Base-by-base conservation (phyloP, 2,113 vertebrate genomes). In the Oophaga pumilio region DNA sequence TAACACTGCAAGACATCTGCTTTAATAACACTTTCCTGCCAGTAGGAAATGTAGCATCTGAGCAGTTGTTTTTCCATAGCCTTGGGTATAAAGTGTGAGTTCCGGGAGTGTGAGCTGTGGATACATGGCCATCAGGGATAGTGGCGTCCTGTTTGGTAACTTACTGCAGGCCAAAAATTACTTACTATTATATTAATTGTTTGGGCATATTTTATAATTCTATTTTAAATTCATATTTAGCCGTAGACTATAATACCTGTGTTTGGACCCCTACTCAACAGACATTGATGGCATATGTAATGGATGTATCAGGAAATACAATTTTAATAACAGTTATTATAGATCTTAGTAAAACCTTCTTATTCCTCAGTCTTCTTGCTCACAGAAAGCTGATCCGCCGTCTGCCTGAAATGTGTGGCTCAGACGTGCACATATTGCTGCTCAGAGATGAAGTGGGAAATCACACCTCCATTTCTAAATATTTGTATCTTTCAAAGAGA, bases 401-500 rank as follows among this genome's bases (percentile, higher is more conserved):
- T 50, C 71, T 74, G 71, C n/a, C 62, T 64, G 62, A n/a, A 64
- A n/a, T 14, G 26, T 76, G 52, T 64, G 73, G 78, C 86, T 89
- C 28, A 87, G 85, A 15, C 52, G 59, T 49, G 43, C 71, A 59
- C 43, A 84, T 60, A 78, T 76, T 87, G 50, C 82, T 11, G 28
- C 76, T 14, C 62, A 33, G 82, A 81, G 66, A 78, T 81, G 64
- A 62, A 66, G 26, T 43, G n/a, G 49, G n/a, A 74, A 73, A 57
- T 80, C 62, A 53, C 17, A 71, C 71, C 78, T 64, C 56, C 82
- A 71, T 49, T 71, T 76, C 87, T 59, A 84, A 87, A 89, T 87
- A 88, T 88, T 88, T 76, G 87, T 80, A 80, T 68, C 78, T 56
- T 22, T 82, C 82, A 78, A 62, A 56, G 79, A 43, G 81, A 56